These are phyloP conservation scores for Notarius quadriscutis DNA, from an alignment of 2,113 vertebrate species.

Conservation along the genomic window DNA sequence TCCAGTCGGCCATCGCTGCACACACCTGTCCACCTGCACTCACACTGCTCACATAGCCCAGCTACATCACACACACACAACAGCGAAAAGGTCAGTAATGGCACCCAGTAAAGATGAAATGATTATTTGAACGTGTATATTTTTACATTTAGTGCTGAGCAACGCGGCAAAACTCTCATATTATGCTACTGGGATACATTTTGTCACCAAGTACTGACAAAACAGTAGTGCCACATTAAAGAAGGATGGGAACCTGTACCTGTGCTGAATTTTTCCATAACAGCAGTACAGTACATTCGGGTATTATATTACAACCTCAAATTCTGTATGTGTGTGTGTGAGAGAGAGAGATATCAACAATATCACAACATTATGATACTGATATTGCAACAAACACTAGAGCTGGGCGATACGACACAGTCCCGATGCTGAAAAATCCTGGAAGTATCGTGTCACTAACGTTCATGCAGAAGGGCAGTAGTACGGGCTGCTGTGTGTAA, in stretches of 20 bases:
- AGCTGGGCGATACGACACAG: background rate
- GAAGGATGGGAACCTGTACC: background rate
- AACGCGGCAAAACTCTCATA: background rate
- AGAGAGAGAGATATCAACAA: too few species aligned
- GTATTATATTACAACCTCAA: background rate
- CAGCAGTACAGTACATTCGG: background rate
- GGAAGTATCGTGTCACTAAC: constrained; percentile 66
- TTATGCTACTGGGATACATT: background rate
- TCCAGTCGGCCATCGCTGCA: constrained; percentile 83
- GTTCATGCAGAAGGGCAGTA: constrained; percentile 85
- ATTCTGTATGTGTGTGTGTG: background rate
- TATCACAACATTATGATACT: too few species aligned
- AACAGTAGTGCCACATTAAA: background rate
- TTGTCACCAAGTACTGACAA: background rate
- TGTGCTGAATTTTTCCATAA: background rate
- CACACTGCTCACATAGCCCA: constrained; percentile 90
- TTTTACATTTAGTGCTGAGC: background rate
- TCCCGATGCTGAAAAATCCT: background rate
- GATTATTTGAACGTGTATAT: background rate
- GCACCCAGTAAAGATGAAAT: background rate
- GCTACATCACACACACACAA: constrained; percentile 64
- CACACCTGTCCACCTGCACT: constrained; percentile 82
- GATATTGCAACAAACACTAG: background rate
- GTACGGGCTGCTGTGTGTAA: constrained; percentile 78
- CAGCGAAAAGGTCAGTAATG: background rate